A percentile compares a stretch with the other conserved stretches of the same genome.
These are phyloP conservation scores for Diarsia dahlii DNA, from an alignment of 2,888 invertebrate genomes.

Conservation along the genomic window DNA sequence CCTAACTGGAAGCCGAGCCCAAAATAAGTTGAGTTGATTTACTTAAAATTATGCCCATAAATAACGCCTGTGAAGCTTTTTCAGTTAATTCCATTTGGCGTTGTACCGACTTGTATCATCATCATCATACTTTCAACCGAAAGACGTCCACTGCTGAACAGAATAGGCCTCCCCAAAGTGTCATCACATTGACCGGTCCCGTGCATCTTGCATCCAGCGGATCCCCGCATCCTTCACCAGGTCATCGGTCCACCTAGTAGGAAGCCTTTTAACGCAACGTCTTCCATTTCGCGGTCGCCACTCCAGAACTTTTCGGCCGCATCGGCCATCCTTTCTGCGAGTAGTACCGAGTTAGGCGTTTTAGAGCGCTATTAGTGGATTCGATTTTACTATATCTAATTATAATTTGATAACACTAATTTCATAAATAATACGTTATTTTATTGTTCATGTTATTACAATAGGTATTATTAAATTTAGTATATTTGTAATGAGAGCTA, in stretches of 20 bases:
- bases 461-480: conserved; percentile 9
- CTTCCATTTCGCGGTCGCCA: no score
- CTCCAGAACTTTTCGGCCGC: no score
- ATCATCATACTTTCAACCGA: no score
- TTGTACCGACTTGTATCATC: not conserved
- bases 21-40: not conserved
- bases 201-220: no score
- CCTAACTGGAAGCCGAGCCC: not conserved
- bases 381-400: conserved; percentile 11
- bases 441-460: conserved; percentile 61
- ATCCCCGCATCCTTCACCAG: no score
- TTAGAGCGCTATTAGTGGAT: not conserved
- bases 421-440: conserved; percentile 60
- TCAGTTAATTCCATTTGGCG: not conserved
- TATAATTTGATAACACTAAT: conserved; percentile 30
- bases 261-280: no score
- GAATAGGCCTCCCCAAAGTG: no score
- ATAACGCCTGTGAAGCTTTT: not conserved
- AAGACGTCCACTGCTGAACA: no score
- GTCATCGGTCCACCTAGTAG: no score
- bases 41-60: not conserved
- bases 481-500: conserved; percentile 25
- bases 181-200: no score
- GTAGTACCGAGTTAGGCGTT: no score
- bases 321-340: no score